Evolutionary conservation across 2,888 invertebrate species (phyloP).

Genomic region (Brachyptera risi): DNA sequence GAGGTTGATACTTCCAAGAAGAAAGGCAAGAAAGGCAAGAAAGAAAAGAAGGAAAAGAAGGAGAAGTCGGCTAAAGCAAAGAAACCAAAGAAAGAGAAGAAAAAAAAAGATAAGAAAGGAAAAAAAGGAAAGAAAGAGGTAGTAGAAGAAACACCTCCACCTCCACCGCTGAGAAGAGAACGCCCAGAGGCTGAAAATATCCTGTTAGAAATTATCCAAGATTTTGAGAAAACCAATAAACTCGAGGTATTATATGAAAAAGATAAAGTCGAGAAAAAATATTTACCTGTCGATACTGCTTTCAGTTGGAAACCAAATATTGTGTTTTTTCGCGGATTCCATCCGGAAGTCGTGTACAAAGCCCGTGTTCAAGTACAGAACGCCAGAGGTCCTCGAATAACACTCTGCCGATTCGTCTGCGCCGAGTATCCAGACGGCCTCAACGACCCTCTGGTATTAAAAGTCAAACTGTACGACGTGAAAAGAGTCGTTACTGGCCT

Average conservation of each 20-base stretch:
- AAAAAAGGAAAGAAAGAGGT: neutral
- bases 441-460: neutral
- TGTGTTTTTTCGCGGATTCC: neutral
- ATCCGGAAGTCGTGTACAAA: neutral
- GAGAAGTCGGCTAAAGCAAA: neutral
- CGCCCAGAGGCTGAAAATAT: neutral
- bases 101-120: neutral
- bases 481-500: neutral
- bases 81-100: neutral
- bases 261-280: neutral
- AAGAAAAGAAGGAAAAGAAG: neutral
- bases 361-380: neutral
- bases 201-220: neutral
- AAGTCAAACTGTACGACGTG: neutral
- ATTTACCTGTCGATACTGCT: neutral
- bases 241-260: neutral
- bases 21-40: neutral
- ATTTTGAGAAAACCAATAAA: neutral
- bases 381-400: neutral
- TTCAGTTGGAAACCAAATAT: neutral
- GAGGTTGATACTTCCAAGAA: neutral
- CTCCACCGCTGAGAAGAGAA: neutral
- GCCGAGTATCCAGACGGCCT: neutral
- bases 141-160: neutral
- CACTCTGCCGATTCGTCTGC: neutral